These are phyloP conservation scores for Chalcosyrphus nemorum DNA, from an alignment of 2,888 invertebrate genomes.

Conservation along the genomic window DNA sequence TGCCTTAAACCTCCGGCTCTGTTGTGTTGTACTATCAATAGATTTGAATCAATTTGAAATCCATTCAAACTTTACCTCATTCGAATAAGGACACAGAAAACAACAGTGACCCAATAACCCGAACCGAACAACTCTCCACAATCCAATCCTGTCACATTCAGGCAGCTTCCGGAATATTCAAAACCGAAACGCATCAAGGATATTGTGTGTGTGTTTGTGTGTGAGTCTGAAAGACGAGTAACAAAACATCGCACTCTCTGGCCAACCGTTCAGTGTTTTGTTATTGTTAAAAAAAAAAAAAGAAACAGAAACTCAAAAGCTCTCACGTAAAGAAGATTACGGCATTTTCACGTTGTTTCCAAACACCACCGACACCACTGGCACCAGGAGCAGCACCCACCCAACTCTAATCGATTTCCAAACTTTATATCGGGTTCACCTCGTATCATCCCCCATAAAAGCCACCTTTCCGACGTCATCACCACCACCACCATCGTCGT, in stretches of 20 bases:
- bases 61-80: conserved; percentile 22
- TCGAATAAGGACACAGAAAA: not conserved
- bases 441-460: not conserved
- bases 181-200: conserved; percentile 39
- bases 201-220: not conserved
- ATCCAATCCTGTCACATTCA: conserved; percentile 38
- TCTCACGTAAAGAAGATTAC: conserved; percentile 61
- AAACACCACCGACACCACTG: not conserved
- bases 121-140: not conserved
- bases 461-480: not conserved
- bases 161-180: conserved; percentile 3
- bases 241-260: not conserved
- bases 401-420: conserved; percentile 56
- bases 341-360: conserved; percentile 40
- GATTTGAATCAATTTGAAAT: conserved; percentile 49
- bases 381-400: not conserved
- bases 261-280: conserved; percentile 2
- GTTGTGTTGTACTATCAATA: not conserved
- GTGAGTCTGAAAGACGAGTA: not conserved
- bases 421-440: conserved; percentile 26
- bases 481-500: not conserved
- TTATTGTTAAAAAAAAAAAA: conserved; percentile 38
- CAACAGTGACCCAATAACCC: conserved; percentile 38
- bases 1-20: not conserved
- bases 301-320: too few species aligned